These are phyloP conservation scores for Thaumatotibia leucotreta DNA, from an alignment of 1,140 invertebrate species.

Conservation along the genomic window DNA sequence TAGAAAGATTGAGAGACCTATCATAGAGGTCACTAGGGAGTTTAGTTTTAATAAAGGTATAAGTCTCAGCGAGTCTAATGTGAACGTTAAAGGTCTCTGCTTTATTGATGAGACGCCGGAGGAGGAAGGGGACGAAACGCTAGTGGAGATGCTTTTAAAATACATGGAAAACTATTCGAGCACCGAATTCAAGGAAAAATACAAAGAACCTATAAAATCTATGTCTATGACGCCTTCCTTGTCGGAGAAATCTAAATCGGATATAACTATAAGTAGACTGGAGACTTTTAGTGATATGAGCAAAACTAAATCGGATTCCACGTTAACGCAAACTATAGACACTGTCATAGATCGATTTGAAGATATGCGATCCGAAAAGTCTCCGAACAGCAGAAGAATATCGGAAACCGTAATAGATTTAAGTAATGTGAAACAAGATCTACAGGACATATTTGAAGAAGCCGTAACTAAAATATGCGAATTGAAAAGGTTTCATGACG, in stretches of 20 bases:
- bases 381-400: conserved; percentile 38
- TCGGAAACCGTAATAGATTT: conserved; percentile 64
- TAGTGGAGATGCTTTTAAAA: conserved; percentile 70
- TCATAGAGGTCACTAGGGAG: conserved; percentile 50
- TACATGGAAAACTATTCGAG: conserved; percentile 66
- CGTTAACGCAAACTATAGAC: conserved; percentile 63
- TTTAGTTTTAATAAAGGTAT: conserved; percentile 35
- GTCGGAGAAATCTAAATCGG: conserved; percentile 69
- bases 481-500: conserved; percentile 48
- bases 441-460: conserved; percentile 60
- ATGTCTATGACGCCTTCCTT: conserved; percentile 56
- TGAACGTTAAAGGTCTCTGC: conserved; percentile 61
- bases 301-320: conserved; percentile 67
- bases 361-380: conserved; percentile 33
- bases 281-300: conserved; percentile 69
- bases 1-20: conserved; percentile 45
- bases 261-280: conserved; percentile 69
- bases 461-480: conserved; percentile 45
- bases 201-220: conserved; percentile 42
- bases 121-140: conserved; percentile 54
- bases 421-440: conserved; percentile 61
- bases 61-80: conserved; percentile 58
- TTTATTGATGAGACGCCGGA: conserved; percentile 72
- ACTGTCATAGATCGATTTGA: conserved; percentile 61
- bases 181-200: conserved; percentile 38